Evolutionary conservation across 2,888 invertebrate genomes (phyloP), one percentile per base, ranked within the genome.

Genomic region (Unio pictorum): DNA sequence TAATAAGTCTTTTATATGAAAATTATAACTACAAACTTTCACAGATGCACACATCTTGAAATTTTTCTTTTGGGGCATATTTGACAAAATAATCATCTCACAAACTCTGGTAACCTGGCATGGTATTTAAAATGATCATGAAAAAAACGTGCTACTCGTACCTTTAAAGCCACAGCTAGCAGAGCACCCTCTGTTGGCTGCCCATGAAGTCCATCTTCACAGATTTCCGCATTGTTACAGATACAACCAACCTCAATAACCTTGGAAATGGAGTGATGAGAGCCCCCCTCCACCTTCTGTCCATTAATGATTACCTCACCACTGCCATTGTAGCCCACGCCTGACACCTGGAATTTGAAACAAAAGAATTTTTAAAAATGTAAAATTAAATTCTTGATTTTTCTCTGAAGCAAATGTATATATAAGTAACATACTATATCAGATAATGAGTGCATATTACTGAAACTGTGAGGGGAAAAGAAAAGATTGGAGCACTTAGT

Each of bases 151-250:
- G 28, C n/a, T 20, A 45, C 45, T 20, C 78, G 69, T 79, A 92
- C 92, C 92, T 99, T 99, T 93, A 95, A 94, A 8, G 97, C 97
- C 61, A 94, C 95, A 0, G 97, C 95, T 30, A 99, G 92, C 7
- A 99, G 91, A 0, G 99, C 99, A 78, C 99, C 99, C 92, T 99
- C 99, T 26, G 99, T 99, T 63, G 99, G 99, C 89, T 98, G 88
- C 0, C 99, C 99, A 82, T 96, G 93, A 64, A 99, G 89, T 4
- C 93, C 93, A 62, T 95, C 96, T 83, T 95, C 94, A 79, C 94
- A 94, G 54, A 99, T 95, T 63, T 94, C 92, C 1, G 99, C 98
- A 91, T 99, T 99, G 90, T 98, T 99, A 91, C 99, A 99, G 0
- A 99, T 93, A 55, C 95, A 94, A 3, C 97, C 98, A 67, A 91